Base-by-base conservation (phyloP, 2,888 invertebrate genomes). In the Stenolophus ochropezus region DNA sequence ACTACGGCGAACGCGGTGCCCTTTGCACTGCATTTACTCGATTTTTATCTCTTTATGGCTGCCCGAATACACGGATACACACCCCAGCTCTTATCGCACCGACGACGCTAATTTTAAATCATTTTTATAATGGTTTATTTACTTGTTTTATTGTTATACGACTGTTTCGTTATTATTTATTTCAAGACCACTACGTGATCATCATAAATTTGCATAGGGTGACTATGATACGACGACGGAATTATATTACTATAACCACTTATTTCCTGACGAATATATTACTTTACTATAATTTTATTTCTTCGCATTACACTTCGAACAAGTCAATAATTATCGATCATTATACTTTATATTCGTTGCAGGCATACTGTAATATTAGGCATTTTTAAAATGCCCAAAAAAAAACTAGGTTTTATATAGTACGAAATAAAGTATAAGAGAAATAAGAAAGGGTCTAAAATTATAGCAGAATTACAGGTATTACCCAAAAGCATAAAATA, bases 31-130 rank as follows among this genome's bases (percentile, higher is more conserved):
- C 73, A 69, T 69, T 69, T 69, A 33, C 65, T 69, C 65, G 65
- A 69, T 69, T 69, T 69, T 69, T 69, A 69, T 69, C 65, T 69
- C 33, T 69, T 69, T 69, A 69, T 69, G 65, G 14, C 33, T 69
- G 33, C 18, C 65, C 33, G 16, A 33, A 33, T 33, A 6, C 33
- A 69, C 18, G 18, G 27, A 69, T 58, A 33, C 65, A 33, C 5
- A 42, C 65, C 65, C 27, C 14, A 33, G 27, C 65, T 33, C n/a
- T 61, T 61, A 25, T 25, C 61, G 14, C 23, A 23, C 56, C 11
- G 51, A 53, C 53, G 21, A 56, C 21, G 61, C 25, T 61, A 61
- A 61, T 61, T 61, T 61, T 23, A 61, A 14, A 25, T 61, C 21
- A 56, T 21, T 56, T 56, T 56, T 61, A 61, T 61, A 61, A 23